Conservation (phyloP, 2,888 invertebrate genomes). For the Tubulanus polymorphus region DNA sequence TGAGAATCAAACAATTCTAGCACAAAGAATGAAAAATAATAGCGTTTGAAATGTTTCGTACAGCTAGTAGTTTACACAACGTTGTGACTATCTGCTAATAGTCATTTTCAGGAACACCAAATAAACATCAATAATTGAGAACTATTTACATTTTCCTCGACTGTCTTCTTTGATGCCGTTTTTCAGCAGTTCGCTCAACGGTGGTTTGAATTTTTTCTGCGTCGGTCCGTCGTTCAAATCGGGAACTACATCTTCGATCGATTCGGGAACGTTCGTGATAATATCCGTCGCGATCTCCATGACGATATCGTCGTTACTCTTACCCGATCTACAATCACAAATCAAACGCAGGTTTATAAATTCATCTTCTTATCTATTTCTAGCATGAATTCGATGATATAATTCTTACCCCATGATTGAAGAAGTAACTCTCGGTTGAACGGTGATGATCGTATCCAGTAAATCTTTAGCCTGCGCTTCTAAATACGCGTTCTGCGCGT, state of each 20-base stretch:
- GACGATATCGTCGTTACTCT: conserved; percentile 74
- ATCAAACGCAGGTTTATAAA: neutral
- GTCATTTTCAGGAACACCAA: too few relatives aligned
- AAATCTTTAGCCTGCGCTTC: conserved; percentile 41
- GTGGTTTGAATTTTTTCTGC: too few relatives aligned
- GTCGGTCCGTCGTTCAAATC: too few relatives aligned
- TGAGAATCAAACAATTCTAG: too few relatives aligned
- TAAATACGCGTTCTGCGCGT: conserved; percentile 48
- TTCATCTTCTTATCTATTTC: neutral
- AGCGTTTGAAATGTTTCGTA: too few relatives aligned
- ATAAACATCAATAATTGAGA: too few relatives aligned
- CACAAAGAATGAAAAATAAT: too few relatives aligned
- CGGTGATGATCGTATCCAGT: conserved; percentile 41
- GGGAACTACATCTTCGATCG: conserved; percentile 36
- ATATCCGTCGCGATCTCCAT: conserved; percentile 74
- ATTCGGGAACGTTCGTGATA: conserved; percentile 35
- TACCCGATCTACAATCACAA: conserved; percentile 44
- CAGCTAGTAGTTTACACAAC: too few relatives aligned
- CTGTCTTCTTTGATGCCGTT: too few relatives aligned
- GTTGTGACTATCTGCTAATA: too few relatives aligned
- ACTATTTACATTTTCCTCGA: too few relatives aligned
- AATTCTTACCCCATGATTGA: conserved; percentile 34
- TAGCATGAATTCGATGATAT: neutral
- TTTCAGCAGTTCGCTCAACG: too few relatives aligned
- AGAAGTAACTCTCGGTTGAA: conserved; percentile 43